Evolutionary conservation across 2,113 vertebrate genomes (phyloP), one percentile per base, ranked within the genome.

Genomic region (Takifugu bimaculatus): DNA sequence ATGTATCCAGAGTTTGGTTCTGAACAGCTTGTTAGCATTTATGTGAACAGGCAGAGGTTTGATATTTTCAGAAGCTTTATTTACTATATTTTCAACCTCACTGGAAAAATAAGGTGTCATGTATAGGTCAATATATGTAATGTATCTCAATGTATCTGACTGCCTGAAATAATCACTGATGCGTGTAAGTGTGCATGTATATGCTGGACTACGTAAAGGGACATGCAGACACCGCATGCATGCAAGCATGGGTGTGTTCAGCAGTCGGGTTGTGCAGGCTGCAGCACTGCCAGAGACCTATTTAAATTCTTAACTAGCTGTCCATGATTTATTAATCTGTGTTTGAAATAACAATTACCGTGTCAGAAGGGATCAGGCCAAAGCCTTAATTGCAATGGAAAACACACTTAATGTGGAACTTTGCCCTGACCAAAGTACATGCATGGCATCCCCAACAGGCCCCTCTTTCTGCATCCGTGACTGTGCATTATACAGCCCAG

Each of bases 331-430:
- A 95, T 96, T 95, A 91, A 95, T 94, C 88, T 88, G 83, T 86
- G 91, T 94, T 93, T 93, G 90, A 94, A 95, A 95, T 94, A 93
- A 95, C 93, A 96, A 94, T 93, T 93, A 93, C 90, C 72, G 76
- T 93, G 90, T 91, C 88, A 88, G 91, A 91, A 92, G 88, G 86
- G 91, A 93, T 93, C 90, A 92, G 85, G 84, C 89, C 89, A 91
- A 92, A 93, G 84, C 87, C 88, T 92, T 94, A 95, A 94, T 94
- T 94, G 92, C 88, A 89, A 80, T 88, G 89, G 91, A 93, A 93
- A 94, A 93, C 87, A 90, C 85, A 87, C 84, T 87, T 90, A 88
- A 82, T 87, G 77, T 91, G 82, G 89, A 88, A 79, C 81, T 88
- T 82, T 78, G 77, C 83, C 86, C 79, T 32, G 74, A 86, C 90